A percentile compares a stretch with the other conserved stretches of the same genome.
phyloP scores from a whole-genome alignment of 2,797 vertebrate species.

The Cryptoblepharus egeriae region DNA sequence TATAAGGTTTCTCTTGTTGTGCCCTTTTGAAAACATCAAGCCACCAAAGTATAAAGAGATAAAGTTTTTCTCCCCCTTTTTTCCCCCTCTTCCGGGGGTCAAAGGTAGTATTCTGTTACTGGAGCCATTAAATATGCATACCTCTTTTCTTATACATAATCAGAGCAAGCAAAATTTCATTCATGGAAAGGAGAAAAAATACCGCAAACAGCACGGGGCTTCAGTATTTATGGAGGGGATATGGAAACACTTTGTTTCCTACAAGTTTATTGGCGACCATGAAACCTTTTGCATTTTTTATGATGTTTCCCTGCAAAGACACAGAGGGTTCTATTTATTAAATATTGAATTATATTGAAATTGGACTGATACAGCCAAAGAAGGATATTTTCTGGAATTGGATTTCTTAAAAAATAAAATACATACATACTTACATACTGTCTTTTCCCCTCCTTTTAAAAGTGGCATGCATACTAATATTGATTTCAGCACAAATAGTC shows the following conservation, averaged over 20 bases:
- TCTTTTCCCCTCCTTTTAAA: slow-evolving; percentile 47
- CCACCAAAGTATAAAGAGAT: slow-evolving; percentile 67
- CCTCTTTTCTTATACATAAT: slow-evolving; percentile 59
- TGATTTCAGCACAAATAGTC: slow-evolving; percentile 70
- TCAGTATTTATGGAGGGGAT: slow-evolving; percentile 72
- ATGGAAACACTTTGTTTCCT: slow-evolving; percentile 63
- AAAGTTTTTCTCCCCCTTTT: slow-evolving; percentile 54
- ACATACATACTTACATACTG: no score
- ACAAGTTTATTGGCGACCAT: slow-evolving; percentile 64
- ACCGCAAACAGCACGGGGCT: slow-evolving; percentile 24
- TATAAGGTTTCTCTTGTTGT: slow-evolving; percentile 80
- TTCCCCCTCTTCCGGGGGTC: slow-evolving; percentile 47
- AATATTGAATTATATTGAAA: slow-evolving; percentile 79
- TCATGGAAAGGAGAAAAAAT: slow-evolving; percentile 16
- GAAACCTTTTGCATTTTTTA: slow-evolving; percentile 75
- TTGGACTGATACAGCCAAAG: slow-evolving; percentile 74
- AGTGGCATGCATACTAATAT: slow-evolving; percentile 75
- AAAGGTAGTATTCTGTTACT: slow-evolving; percentile 68
- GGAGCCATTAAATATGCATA: slow-evolving; percentile 72
- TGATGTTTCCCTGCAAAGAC: slow-evolving; percentile 72
- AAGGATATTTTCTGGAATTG: slow-evolving; percentile 71
- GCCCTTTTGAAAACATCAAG: slow-evolving; percentile 74
- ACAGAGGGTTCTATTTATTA: slow-evolving; percentile 77
- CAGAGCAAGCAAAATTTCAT: slow-evolving; percentile 66
- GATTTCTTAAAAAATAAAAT: slow-evolving; percentile 35